These are phyloP conservation scores for Lamellibrachia columna DNA, from an alignment of 2,888 invertebrate species.

Conservation along the genomic window DNA sequence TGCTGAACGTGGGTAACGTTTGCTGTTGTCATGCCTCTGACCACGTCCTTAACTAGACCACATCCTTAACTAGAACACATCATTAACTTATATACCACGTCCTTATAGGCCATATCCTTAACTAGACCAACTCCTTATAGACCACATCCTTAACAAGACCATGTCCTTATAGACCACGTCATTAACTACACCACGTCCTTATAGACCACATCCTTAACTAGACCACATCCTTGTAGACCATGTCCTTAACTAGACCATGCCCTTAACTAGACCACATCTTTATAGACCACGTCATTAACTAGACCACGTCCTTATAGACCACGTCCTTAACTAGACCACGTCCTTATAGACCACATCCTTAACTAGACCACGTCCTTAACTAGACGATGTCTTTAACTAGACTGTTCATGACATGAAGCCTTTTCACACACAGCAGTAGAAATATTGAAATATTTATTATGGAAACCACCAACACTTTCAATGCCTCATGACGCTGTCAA, in stretches of 20 bases:
- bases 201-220: neutral
- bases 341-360: no score
- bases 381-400: neutral
- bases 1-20: neutral
- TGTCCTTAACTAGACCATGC: neutral
- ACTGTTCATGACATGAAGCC: neutral
- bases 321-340: no score
- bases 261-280: neutral
- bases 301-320: no score
- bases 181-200: no score
- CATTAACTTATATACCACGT: neutral
- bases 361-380: no score
- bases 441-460: no score
- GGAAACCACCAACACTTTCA: no score
- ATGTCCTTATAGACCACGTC: no score
- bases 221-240: neutral
- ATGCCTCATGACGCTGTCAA: no score
- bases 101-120: neutral
- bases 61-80: neutral
- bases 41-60: neutral
- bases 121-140: no score
- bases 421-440: no score
- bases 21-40: neutral
- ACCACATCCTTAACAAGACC: no score
- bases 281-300: neutral